Percentiles rank a stretch among this genome's conserved stretches.
Evolutionary conservation across 2,113 vertebrate species (phyloP).

Genomic region (Callithrix jacchus): DNA sequence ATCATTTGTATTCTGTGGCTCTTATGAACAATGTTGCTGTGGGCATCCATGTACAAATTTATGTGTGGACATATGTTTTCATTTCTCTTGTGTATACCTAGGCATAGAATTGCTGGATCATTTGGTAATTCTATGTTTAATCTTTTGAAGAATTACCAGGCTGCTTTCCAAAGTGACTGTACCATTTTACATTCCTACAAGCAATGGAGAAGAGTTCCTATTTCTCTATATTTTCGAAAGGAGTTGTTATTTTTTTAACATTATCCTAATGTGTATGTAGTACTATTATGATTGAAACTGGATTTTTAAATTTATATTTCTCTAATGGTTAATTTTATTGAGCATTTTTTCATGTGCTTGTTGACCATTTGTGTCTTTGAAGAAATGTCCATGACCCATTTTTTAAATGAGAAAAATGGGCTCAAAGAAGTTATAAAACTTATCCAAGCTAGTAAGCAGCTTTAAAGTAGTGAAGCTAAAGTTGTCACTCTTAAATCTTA

Average conservation of each 20-base stretch:
- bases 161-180: neutral
- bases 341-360: neutral
- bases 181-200: neutral
- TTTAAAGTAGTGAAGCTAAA: neutral
- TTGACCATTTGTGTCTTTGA: neutral
- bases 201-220: neutral
- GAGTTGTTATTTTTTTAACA: neutral
- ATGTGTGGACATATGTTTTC: neutral
- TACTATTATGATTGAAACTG: neutral
- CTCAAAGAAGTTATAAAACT: neutral
- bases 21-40: neutral
- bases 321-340: neutral
- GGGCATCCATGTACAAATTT: neutral
- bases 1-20: neutral
- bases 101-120: neutral
- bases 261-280: neutral
- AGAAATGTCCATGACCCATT: neutral
- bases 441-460: neutral
- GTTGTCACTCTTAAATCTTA: neutral
- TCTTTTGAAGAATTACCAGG: neutral
- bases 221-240: neutral
- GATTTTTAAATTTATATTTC: neutral
- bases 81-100: neutral
- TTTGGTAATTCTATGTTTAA: neutral
- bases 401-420: constrained; percentile 4